These are phyloP conservation scores for Microplitis mediator DNA, from an alignment of 1,140 invertebrate genomes.

Conservation along the genomic window DNA sequence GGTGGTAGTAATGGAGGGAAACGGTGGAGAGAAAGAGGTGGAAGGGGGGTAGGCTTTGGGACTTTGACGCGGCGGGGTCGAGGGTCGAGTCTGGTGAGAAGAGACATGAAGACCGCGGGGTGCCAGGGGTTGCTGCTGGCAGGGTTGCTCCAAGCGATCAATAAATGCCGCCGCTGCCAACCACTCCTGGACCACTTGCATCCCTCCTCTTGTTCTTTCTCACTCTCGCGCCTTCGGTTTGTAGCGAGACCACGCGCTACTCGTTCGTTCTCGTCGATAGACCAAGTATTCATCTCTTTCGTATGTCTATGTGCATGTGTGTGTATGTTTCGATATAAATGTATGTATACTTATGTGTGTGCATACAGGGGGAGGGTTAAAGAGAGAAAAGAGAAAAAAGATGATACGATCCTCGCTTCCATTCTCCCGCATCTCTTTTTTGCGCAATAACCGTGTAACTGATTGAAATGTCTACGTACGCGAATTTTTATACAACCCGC, in stretches of 20 bases:
- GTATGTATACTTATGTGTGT: too few relatives aligned
- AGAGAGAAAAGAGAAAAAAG: not conserved
- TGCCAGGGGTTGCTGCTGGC: conserved; percentile 35
- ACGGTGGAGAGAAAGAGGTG: conserved; percentile 32
- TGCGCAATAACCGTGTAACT: conserved; percentile 21
- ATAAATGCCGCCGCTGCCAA: conserved; percentile 57
- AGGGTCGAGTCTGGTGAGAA: conserved; percentile 31
- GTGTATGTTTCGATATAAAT: not conserved
- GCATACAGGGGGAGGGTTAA: not conserved
- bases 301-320: not conserved
- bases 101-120: conserved; percentile 27
- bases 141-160: conserved; percentile 57
- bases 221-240: conserved; percentile 4
- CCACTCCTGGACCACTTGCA: conserved; percentile 44
- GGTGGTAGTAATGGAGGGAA: conserved; percentile 13
- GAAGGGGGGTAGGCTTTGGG: conserved; percentile 6
- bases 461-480: conserved; percentile 20
- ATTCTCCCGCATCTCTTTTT: not conserved
- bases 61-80: conserved; percentile 23
- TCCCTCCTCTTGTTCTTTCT: conserved; percentile 22
- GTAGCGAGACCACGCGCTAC: not conserved
- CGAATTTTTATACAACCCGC: conserved; percentile 16
- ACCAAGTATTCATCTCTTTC: conserved; percentile 24
- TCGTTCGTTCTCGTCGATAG: conserved; percentile 18
- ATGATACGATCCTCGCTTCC: not conserved